Evolutionary conservation across 2,797 vertebrate species (phyloP), one percentile per base, ranked within the genome.

Genomic region (Acanthurus leucopareius): DNA sequence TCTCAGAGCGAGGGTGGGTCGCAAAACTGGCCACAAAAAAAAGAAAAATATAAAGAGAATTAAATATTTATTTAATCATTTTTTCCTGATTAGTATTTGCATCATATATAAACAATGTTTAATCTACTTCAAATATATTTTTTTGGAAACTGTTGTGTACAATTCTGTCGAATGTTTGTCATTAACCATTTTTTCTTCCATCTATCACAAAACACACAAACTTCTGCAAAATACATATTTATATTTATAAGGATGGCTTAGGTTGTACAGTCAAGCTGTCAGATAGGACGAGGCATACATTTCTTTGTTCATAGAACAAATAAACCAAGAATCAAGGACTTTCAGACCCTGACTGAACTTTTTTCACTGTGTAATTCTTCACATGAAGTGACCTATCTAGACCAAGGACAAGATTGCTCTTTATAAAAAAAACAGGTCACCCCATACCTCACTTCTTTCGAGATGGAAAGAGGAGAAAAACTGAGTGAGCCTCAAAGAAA

Each of bases 401-500:
- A 1, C 22, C 48, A 56, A 75, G 69, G 7, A 13, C 3, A 60
- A 45, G 28, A 73, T 62, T 65, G 44, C 44, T 38, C 17, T 35
- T 56, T 20, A 48, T 47, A 17, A 42, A 59, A 59, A 28, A 40
- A 54, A 70, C 6, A n/a, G 59, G 44, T 57, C 11, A 14, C 5
- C 54, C 13, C 16, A 4, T 49, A 44, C 15, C 16, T 54, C 11
- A 56, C 10, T 49, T 40, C 25, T 48, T 84, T 54, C 28, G 10
- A 77, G 52, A 66, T 42, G 16, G 38, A 22, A n/a, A 58, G 17
- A 44, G 35, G 42, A 82, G 28, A 67, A 69, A 74, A 70, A 67
- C 15, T n/a, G 17, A 80, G 52, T 32, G 35, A 76, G 25, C 79
- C 49, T 82, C 64, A 79, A 74, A 78, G 56, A 73, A 20, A 52